phyloP scores from a whole-genome alignment of 2,113 vertebrate species.

The Pundamilia nyererei region DNA sequence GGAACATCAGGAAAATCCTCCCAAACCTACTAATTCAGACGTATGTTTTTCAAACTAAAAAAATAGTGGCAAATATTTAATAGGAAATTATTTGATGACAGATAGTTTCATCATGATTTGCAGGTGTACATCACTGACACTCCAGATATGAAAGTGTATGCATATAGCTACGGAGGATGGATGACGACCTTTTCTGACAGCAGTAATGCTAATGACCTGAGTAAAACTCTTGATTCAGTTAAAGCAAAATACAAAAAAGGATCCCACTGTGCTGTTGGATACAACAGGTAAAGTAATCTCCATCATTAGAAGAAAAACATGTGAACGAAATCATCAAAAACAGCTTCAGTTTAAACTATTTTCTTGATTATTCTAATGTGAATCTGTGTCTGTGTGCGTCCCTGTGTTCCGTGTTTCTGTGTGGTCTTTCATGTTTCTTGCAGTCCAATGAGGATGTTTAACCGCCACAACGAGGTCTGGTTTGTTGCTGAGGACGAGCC shows the following conservation, averaged over 20 bases:
- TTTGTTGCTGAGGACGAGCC: conserved; percentile 11
- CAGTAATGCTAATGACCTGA: neutral
- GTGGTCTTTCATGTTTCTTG: conserved; percentile 13
- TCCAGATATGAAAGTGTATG: conserved; percentile 51
- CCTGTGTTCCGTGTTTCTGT: neutral
- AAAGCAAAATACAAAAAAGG: conserved; percentile 27
- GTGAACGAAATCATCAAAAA: neutral
- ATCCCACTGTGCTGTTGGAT: conserved; percentile 50
- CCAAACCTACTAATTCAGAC: conserved; percentile 31
- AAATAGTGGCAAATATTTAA: neutral
- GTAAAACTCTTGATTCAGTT: conserved; percentile 11
- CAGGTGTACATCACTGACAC: conserved; percentile 58
- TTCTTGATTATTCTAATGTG: neutral
- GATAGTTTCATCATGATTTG: neutral
- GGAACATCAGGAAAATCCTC: conserved; percentile 48
- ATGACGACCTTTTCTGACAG: neutral
- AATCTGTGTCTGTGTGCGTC: neutral
- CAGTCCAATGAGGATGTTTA: conserved; percentile 58
- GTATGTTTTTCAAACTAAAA: conserved; percentile 14
- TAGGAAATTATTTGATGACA: neutral
- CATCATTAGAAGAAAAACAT: neutral
- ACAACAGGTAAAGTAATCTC: conserved; percentile 62
- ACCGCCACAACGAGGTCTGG: conserved; percentile 74
- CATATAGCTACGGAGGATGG: conserved; percentile 51
- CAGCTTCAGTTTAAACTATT: neutral